Percentiles rank a stretch among this genome's conserved stretches.
phyloP scores from a whole-genome alignment of 2,888 invertebrate species.

The Tenthredo distinguenda region DNA sequence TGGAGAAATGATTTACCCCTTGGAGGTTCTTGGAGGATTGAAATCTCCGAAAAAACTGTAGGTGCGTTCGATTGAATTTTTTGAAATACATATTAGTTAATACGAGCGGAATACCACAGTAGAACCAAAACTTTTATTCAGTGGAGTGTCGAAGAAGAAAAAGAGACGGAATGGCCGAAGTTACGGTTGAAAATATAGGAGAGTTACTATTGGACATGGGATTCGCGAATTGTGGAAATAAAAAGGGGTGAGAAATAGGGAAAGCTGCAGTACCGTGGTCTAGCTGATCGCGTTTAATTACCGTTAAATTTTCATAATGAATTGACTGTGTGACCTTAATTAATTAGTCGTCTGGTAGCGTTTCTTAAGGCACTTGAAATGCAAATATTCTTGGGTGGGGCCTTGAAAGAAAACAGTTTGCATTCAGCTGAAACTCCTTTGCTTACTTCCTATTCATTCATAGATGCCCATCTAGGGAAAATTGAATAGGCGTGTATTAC shows the following conservation, averaged over 20 bases:
- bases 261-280: neutral
- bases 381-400: conserved; percentile 68
- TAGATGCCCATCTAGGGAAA: conserved; percentile 60
- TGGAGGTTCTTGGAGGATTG: neutral
- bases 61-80: neutral
- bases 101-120: neutral
- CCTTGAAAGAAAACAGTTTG: conserved; percentile 63
- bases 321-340: conserved; percentile 64
- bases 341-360: conserved; percentile 63
- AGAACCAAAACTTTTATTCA: neutral
- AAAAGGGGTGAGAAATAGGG: neutral
- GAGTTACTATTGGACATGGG: neutral
- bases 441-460: conserved; percentile 59
- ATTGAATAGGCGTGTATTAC: conserved; percentile 62
- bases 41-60: conserved; percentile 2
- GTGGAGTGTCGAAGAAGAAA: neutral
- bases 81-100: neutral
- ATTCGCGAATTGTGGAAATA: neutral
- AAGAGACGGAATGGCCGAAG: neutral
- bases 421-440: conserved; percentile 60
- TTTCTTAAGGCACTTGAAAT: conserved; percentile 74
- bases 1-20: neutral
- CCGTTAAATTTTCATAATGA: conserved; percentile 50
- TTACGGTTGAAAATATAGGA: neutral
- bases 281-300: neutral